These are phyloP conservation scores for Hypanus sabinus DNA, from an alignment of 2,113 vertebrate species.

Conservation along the genomic window DNA sequence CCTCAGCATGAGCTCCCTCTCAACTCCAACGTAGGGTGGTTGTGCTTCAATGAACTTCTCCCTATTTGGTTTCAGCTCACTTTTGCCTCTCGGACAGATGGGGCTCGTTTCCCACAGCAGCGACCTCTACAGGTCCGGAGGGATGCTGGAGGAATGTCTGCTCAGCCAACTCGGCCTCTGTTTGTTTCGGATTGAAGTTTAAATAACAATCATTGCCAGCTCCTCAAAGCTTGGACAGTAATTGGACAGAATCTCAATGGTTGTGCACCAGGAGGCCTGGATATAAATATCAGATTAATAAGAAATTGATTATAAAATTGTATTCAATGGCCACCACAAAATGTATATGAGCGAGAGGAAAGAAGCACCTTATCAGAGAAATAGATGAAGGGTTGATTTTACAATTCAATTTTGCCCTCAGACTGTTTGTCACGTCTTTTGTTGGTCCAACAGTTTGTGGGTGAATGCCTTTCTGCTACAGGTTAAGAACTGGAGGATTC, in stretches of 20 bases:
- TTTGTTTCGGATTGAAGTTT: not conserved
- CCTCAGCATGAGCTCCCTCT: not conserved
- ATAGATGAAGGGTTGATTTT: not conserved
- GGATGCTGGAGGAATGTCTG: not conserved
- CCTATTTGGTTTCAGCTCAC: not conserved
- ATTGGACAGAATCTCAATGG: not conserved
- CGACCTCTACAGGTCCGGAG: not conserved
- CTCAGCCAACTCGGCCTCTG: not conserved
- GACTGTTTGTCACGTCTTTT: not conserved
- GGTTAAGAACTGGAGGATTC: not conserved
- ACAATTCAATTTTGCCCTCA: not conserved
- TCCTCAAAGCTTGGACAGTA: not conserved
- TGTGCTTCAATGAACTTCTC: not conserved
- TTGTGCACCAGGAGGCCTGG: not conserved
- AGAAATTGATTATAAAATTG: not conserved
- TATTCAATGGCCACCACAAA: not conserved
- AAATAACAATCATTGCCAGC: not conserved
- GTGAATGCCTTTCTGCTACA: no score
- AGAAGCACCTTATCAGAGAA: not conserved
- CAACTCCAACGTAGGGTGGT: not conserved
- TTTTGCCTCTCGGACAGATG: not conserved
- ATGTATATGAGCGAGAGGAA: not conserved
- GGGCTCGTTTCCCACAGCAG: not conserved
- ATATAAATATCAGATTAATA: conserved; percentile 8
- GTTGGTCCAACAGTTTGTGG: not conserved